phyloP scores from a whole-genome alignment of 1,140 invertebrate species.

The Drosophila prosaltans region DNA sequence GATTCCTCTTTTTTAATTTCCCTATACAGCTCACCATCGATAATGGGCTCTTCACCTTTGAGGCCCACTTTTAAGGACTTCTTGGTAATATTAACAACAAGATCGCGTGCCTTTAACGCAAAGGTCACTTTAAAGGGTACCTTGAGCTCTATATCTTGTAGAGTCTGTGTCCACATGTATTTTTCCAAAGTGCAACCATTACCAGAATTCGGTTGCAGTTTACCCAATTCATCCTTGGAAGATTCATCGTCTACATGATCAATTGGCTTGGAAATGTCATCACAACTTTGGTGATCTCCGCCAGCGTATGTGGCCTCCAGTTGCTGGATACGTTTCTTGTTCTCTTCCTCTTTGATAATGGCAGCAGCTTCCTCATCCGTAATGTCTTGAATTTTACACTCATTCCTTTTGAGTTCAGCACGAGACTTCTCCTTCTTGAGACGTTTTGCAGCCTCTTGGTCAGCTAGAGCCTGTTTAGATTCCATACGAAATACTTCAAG shows the following conservation, averaged over 20 bases:
- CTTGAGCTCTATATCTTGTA: slow-evolving; percentile 96
- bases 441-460: slow-evolving; percentile 85
- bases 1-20: slow-evolving; percentile 98
- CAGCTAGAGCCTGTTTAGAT: slow-evolving; percentile 88
- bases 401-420: slow-evolving; percentile 57
- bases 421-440: slow-evolving; percentile 84
- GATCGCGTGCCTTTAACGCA: slow-evolving; percentile 91
- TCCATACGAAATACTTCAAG: slow-evolving; percentile 92
- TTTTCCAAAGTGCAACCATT: slow-evolving; percentile 98
- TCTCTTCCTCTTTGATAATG: slow-evolving; percentile 88
- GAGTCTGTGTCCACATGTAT: slow-evolving; percentile 98
- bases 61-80: slow-evolving; percentile 94
- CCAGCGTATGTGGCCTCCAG: slow-evolving; percentile 46
- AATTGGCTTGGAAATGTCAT: slow-evolving; percentile 79
- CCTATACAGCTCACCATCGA: slow-evolving; percentile 95
- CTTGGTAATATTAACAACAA: slow-evolving; percentile 93
- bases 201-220: slow-evolving; percentile 96
- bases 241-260: slow-evolving; percentile 86
- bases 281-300: slow-evolving; percentile 19
- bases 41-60: slow-evolving; percentile 94
- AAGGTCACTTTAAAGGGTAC: slow-evolving; percentile 92
- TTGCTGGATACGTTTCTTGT: slow-evolving; percentile 71
- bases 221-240: slow-evolving; percentile 93
- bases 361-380: slow-evolving; percentile 95
- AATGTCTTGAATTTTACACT: slow-evolving; percentile 90